Evolutionary conservation across 1,140 invertebrate species (phyloP).

Genomic region (Laupala kohalensis): DNA sequence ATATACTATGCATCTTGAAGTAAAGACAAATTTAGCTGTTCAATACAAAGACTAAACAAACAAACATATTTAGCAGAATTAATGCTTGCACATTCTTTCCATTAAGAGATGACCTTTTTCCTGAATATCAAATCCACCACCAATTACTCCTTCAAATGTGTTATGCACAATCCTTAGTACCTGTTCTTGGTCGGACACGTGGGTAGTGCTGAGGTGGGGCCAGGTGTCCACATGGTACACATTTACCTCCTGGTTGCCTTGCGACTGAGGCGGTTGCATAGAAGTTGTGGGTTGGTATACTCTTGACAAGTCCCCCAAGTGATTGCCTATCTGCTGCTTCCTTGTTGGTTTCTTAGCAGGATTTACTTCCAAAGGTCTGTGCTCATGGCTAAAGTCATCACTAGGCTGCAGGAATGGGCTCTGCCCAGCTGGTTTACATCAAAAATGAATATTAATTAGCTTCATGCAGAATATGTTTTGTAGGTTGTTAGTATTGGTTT

Average conservation of each 20-base stretch:
- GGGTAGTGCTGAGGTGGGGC: constrained; percentile 22
- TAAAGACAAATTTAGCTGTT: too few relatives aligned
- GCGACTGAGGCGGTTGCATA: constrained; percentile 20
- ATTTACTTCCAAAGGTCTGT: constrained; percentile 20
- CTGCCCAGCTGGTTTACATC: constrained; percentile 18
- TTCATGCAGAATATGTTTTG: not conserved
- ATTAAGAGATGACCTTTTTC: not conserved
- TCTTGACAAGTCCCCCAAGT: not conserved
- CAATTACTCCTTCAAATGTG: too few relatives aligned
- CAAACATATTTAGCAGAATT: too few relatives aligned
- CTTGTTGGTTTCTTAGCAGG: constrained; percentile 3
- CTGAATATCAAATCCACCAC: too few relatives aligned
- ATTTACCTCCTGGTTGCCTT: constrained; percentile 6
- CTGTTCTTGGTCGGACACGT: constrained; percentile 22
- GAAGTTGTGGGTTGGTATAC: constrained; percentile 16
- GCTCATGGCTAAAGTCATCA: constrained; percentile 48
- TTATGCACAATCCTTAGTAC: constrained; percentile 18
- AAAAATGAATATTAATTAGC: not conserved
- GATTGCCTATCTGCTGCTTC: not conserved
- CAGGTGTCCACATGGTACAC: constrained; percentile 16
- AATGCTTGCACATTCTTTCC: not conserved
- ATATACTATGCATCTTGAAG: too few relatives aligned
- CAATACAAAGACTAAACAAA: too few relatives aligned
- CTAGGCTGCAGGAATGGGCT: constrained; percentile 21
- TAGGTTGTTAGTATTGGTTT: not conserved